A percentile compares a stretch with the other conserved stretches of the same genome.
phyloP scores from a whole-genome alignment of 1,140 invertebrate genomes.

The Pemphigus obesinymphae region DNA sequence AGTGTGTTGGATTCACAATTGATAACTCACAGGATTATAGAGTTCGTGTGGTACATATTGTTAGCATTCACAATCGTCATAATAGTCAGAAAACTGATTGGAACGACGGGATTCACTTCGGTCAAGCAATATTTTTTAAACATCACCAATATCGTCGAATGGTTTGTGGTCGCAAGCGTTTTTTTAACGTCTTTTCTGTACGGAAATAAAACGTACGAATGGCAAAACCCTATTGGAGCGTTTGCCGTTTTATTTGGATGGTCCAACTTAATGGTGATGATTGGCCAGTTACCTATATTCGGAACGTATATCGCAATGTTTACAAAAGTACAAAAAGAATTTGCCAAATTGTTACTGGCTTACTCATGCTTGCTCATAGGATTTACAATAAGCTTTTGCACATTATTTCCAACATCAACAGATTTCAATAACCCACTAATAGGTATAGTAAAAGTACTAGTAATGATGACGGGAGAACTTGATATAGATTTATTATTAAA shows the following conservation, averaged over 20 bases:
- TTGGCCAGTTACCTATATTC: constrained; percentile 76
- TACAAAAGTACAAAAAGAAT: constrained; percentile 76
- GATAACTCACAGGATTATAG: constrained; percentile 65
- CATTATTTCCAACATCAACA: constrained; percentile 73
- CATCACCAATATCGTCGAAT: constrained; percentile 77
- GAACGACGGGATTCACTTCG: constrained; percentile 69
- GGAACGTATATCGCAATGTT: constrained; percentile 85
- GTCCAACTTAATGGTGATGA: constrained; percentile 83
- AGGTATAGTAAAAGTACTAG: constrained; percentile 73
- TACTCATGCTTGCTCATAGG: constrained; percentile 78
- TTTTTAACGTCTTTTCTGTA: constrained; percentile 75
- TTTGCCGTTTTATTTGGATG: constrained; percentile 77
- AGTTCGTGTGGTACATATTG: constrained; percentile 72
- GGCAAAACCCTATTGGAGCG: constrained; percentile 76
- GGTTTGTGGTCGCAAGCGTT: constrained; percentile 75
- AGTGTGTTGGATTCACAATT: constrained; percentile 68
- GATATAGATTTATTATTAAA: constrained; percentile 65
- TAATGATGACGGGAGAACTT: constrained; percentile 86
- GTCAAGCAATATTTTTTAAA: constrained; percentile 73
- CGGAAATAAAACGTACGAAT: constrained; percentile 67
- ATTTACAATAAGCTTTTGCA: constrained; percentile 80
- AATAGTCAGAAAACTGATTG: constrained; percentile 69
- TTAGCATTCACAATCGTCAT: constrained; percentile 69
- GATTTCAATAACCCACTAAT: constrained; percentile 73
- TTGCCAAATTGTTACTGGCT: constrained; percentile 74